Evolutionary conservation across 2,113 vertebrate genomes (phyloP).

Genomic region (Monopterus albus): DNA sequence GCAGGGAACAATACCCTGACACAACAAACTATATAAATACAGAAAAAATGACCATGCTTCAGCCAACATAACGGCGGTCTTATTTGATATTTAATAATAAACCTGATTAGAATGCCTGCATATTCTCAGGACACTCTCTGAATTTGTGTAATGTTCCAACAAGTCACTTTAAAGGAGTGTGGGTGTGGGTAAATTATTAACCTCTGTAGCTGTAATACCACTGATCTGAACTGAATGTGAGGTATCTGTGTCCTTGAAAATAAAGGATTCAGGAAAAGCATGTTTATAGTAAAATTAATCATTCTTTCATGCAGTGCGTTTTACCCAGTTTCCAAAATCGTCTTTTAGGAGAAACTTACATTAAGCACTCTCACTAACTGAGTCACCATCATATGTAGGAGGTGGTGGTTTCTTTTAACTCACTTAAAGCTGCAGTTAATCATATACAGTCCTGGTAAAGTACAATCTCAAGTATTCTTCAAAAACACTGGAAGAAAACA

Average conservation of each 20-base stretch:
- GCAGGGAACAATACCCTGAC: slow-evolving; percentile 44
- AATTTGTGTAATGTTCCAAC: neutral
- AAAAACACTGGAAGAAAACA: too few relatives aligned
- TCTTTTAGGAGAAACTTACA: neutral
- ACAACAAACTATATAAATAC: slow-evolving; percentile 24
- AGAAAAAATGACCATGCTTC: slow-evolving; percentile 12
- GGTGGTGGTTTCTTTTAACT: slow-evolving; percentile 21
- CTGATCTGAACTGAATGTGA: neutral
- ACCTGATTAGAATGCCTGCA: neutral
- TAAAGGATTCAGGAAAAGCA: neutral
- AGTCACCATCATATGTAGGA: slow-evolving; percentile 20
- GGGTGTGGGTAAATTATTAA: slow-evolving; percentile 53
- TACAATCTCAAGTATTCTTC: neutral
- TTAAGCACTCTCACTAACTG: neutral
- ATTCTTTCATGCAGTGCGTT: neutral
- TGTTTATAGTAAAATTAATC: slow-evolving; percentile 20
- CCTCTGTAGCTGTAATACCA: neutral
- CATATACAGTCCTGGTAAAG: neutral
- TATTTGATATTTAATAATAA: neutral
- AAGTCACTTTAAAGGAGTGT: slow-evolving; percentile 13
- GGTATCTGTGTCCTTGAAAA: neutral
- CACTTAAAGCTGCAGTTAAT: neutral
- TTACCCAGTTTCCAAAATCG: neutral
- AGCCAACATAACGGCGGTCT: slow-evolving; percentile 38
- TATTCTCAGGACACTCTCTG: neutral